A percentile compares a stretch with the other conserved stretches of the same genome.
Evolutionary conservation across 2,797 vertebrate genomes (phyloP).

Genomic region (Molossus molossus): DNA sequence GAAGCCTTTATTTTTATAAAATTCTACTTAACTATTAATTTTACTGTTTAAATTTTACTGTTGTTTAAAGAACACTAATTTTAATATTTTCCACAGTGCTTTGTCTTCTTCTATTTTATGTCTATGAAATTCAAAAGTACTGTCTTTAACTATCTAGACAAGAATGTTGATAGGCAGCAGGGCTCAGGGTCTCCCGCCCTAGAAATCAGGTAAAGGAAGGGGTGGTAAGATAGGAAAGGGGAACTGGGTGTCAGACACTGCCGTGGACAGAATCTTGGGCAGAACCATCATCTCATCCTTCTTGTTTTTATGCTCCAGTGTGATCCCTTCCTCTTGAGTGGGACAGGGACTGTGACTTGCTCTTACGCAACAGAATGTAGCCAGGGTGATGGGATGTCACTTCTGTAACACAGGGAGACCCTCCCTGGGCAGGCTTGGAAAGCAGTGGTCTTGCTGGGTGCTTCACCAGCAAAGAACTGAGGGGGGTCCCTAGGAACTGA

Average conservation of each 20-base stretch:
- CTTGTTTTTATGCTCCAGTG: not conserved
- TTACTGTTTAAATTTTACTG: not conserved
- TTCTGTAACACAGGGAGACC: not conserved
- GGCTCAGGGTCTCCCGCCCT: not conserved
- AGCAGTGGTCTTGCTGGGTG: not conserved
- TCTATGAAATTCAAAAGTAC: not conserved
- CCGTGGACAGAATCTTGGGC: not conserved
- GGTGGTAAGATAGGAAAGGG: not conserved
- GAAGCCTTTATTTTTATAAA: not conserved
- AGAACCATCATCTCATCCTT: not conserved
- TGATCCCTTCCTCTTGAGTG: not conserved
- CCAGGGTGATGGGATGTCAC: not conserved
- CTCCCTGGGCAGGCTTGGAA: not conserved
- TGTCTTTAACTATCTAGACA: not conserved
- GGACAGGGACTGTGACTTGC: not conserved
- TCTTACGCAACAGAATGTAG: not conserved
- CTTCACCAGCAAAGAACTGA: not conserved
- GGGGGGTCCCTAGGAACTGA: not conserved
- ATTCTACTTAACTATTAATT: constrained; percentile 18
- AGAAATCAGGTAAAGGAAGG: not conserved
- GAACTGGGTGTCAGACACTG: not conserved
- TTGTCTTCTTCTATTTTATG: constrained; percentile 13
- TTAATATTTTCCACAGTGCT: not conserved
- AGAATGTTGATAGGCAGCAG: not conserved
- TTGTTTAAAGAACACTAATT: not conserved